These are phyloP conservation scores for Lordiphosa clarofinis DNA, from an alignment of 1,140 invertebrate species.

Conservation along the genomic window DNA sequence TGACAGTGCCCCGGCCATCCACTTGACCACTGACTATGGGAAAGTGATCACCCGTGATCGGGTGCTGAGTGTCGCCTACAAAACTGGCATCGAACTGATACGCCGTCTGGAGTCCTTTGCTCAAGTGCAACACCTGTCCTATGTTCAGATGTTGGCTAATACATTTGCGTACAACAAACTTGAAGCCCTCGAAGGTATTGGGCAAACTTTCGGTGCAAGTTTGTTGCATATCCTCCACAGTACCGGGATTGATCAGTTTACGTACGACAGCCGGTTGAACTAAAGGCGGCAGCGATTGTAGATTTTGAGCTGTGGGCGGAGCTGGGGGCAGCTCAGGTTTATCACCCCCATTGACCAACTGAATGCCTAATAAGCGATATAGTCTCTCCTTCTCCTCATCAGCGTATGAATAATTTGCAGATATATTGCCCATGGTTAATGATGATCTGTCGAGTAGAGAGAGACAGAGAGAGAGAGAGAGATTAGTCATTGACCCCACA, in stretches of 20 bases:
- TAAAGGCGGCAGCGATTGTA: not conserved
- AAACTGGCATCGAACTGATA: conserved; percentile 20
- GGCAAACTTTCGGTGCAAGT: conserved; percentile 20
- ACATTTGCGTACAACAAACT: conserved; percentile 1
- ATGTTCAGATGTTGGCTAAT: conserved; percentile 8
- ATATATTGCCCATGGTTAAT: conserved; percentile 1
- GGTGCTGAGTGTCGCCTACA: not conserved
- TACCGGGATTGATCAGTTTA: conserved; percentile 16
- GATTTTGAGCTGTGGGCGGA: not conserved
- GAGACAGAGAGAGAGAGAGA: conserved; percentile 1
- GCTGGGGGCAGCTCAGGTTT: not conserved
- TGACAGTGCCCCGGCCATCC: conserved; percentile 22
- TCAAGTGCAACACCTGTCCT: conserved; percentile 16
- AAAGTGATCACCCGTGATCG: conserved; percentile 9
- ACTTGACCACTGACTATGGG: conserved; percentile 14
- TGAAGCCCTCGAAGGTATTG: conserved; percentile 25
- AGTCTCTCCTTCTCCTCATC: conserved; percentile 15
- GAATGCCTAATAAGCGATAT: conserved; percentile 23
- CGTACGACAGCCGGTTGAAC: not conserved
- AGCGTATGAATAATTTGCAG: not conserved
- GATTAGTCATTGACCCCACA: conserved; percentile 9
- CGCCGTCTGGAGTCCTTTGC: not conserved
- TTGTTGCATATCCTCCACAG: conserved; percentile 18
- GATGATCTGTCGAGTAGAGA: conserved; percentile 9
- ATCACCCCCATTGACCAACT: conserved; percentile 26